phyloP scores from a whole-genome alignment of 2,113 vertebrate genomes.

The Tragelaphus buxtoni region DNA sequence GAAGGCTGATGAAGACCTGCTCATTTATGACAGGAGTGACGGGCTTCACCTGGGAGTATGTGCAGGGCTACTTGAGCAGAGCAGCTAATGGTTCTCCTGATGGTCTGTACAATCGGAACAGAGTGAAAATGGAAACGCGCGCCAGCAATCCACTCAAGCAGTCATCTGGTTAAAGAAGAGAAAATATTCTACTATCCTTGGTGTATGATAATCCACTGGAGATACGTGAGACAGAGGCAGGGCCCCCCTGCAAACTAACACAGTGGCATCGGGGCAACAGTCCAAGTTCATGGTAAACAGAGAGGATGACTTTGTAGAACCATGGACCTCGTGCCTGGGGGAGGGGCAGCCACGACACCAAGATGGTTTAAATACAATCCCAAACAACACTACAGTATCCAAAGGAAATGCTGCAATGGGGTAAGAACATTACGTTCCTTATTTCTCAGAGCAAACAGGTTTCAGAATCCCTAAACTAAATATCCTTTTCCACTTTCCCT shows the following conservation, averaged over 20 bases:
- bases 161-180: background rate
- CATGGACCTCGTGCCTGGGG: background rate
- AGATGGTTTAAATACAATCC: background rate
- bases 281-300: background rate
- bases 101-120: background rate
- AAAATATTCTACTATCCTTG: background rate
- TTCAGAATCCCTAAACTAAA: background rate
- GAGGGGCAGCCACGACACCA: rapidly evolving
- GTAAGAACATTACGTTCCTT: background rate
- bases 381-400: background rate
- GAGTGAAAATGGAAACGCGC: background rate
- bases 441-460: background rate
- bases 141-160: background rate
- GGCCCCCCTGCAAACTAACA: background rate
- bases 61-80: rapidly evolving
- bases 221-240: background rate
- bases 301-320: background rate
- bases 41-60: rapidly evolving
- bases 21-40: rapidly evolving
- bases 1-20: background rate
- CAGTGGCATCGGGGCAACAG: background rate
- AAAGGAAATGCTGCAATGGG: background rate
- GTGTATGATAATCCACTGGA: background rate
- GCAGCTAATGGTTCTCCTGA: background rate
- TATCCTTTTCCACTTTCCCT: background rate